Conservation (phyloP, 2,797 vertebrate species). For the Nasua narica region DNA sequence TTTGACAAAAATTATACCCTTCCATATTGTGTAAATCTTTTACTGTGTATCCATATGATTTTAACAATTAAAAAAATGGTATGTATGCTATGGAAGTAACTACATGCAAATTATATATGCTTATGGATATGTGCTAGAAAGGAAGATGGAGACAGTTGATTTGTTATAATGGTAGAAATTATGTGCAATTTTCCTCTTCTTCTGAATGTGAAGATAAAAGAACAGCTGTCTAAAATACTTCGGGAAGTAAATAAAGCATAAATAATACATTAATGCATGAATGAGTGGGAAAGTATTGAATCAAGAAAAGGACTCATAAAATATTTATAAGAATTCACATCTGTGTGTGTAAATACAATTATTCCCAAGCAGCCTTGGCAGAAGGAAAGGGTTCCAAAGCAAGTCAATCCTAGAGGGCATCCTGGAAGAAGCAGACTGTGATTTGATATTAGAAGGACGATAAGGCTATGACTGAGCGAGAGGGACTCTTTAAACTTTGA, state of each 20-base stretch:
- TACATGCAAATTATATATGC: background rate
- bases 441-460: background rate
- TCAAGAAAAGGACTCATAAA: conserved; percentile 41
- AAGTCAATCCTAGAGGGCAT: background rate
- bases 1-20: background rate
- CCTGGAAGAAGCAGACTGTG: background rate
- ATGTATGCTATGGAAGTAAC: background rate
- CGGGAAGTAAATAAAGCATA: conserved; percentile 46
- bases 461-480: background rate
- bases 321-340: conserved; percentile 33
- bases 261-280: conserved; percentile 46
- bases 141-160: background rate
- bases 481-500: background rate
- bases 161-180: background rate
- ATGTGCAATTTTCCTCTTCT: background rate
- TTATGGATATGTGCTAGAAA: background rate
- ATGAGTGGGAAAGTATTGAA: conserved; percentile 10
- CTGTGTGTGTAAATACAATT: conserved; percentile 9
- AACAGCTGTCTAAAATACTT: conserved; percentile 34
- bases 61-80: conserved; percentile 7
- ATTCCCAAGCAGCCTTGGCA: background rate
- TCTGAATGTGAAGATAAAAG: conserved; percentile 42
- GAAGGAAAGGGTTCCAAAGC: background rate
- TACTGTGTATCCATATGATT: background rate
- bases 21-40: background rate